Evolutionary conservation across 2,113 vertebrate species (phyloP).

Genomic region (Oreotragus oreotragus): DNA sequence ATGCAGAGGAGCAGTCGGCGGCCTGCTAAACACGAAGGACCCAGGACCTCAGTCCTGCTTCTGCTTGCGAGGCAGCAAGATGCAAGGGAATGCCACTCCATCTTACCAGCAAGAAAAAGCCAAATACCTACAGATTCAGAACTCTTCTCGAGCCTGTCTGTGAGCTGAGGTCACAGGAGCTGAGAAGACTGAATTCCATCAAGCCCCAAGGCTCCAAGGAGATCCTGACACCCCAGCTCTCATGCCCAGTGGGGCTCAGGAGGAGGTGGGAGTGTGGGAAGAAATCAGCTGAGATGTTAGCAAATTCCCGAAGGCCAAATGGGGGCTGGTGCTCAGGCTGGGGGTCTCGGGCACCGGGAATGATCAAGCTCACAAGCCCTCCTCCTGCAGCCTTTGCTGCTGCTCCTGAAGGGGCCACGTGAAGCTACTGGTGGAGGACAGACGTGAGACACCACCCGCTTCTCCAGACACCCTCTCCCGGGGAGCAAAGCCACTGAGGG

Average conservation of each 20-base stretch:
- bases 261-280: background rate
- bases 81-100: rapidly evolving
- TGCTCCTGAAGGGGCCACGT: background rate
- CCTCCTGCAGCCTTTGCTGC: too few relatives aligned
- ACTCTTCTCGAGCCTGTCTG: background rate
- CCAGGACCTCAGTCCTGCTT: background rate
- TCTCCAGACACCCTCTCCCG: background rate
- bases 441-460: background rate
- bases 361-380: background rate
- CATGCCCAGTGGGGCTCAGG: rapidly evolving
- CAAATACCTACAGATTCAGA: background rate
- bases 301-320: background rate
- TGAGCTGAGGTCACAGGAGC: too few relatives aligned
- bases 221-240: background rate
- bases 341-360: too few relatives aligned
- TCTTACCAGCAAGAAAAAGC: background rate
- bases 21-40: background rate
- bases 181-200: too few relatives aligned
- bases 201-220: background rate
- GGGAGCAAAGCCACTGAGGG: background rate
- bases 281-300: background rate
- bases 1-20: rapidly evolving
- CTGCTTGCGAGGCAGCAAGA: background rate
- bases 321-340: too few relatives aligned
- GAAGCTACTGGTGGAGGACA: background rate